These are phyloP conservation scores for Allobates femoralis DNA, from an alignment of 2,797 vertebrate genomes.

Conservation along the genomic window DNA sequence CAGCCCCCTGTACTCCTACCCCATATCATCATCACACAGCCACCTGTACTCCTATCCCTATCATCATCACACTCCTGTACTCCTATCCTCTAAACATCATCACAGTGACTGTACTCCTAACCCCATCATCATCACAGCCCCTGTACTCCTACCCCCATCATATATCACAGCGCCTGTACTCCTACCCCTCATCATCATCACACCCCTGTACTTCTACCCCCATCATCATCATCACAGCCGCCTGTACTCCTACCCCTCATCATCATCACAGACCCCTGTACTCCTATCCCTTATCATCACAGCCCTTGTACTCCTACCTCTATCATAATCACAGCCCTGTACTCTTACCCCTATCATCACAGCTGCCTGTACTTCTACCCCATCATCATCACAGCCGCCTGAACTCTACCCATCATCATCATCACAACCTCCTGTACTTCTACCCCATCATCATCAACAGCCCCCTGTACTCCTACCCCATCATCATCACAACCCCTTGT, in stretches of 20 bases:
- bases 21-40: background rate
- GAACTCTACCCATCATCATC: background rate
- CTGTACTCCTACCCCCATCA: background rate
- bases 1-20: background rate
- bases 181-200: background rate
- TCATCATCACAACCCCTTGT: too few relatives aligned
- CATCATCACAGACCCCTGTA: background rate
- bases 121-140: background rate
- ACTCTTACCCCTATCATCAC: too few relatives aligned
- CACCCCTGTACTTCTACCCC: too few relatives aligned
- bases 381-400: background rate
- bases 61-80: background rate
- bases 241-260: background rate
- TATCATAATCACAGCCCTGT: fast-evolving
- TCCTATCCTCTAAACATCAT: too few relatives aligned
- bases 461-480: too few relatives aligned
- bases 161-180: too few relatives aligned
- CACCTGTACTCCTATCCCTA: background rate
- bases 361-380: too few relatives aligned
- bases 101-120: too few relatives aligned
- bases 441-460: background rate
- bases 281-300: background rate
- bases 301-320: too few relatives aligned
- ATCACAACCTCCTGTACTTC: too few relatives aligned
- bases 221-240: too few relatives aligned